These are phyloP conservation scores for Cavia porcellus DNA, from an alignment of 2,113 vertebrate genomes.

Conservation along the genomic window DNA sequence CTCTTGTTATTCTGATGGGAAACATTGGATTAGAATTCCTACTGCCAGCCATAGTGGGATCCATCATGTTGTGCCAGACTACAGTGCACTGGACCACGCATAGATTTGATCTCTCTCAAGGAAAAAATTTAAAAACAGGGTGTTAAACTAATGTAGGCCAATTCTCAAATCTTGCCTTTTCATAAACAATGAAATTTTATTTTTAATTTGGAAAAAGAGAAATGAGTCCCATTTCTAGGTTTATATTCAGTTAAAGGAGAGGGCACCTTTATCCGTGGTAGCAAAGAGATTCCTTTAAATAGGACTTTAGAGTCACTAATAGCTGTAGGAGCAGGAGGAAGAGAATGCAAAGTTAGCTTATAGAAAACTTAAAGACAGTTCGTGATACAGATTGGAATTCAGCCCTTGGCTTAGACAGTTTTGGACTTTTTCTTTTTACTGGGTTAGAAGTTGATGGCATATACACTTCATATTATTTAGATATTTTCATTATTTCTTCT, in stretches of 20 bases:
- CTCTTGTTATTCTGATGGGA: not conserved
- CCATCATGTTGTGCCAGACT: fast-evolving
- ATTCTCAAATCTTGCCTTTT: not conserved
- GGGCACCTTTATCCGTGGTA: not conserved
- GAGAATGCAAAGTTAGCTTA: fast-evolving
- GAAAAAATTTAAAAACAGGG: fast-evolving
- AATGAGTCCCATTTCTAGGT: not conserved
- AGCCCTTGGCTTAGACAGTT: too few relatives aligned
- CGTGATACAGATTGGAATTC: fast-evolving
- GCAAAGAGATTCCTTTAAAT: fast-evolving
- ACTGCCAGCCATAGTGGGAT: fast-evolving
- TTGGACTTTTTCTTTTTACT: not conserved
- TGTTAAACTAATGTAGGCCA: fast-evolving
- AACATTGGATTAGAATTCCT: fast-evolving
- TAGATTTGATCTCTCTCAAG: not conserved
- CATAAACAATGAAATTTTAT: fast-evolving
- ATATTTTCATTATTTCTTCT: conserved; percentile 54
- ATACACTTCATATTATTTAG: not conserved
- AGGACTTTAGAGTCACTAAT: too few relatives aligned
- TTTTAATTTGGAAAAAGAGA: not conserved
- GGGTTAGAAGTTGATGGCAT: not conserved
- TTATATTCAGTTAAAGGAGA: not conserved
- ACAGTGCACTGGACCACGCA: too few relatives aligned
- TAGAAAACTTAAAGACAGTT: fast-evolving
- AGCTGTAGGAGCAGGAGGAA: not conserved